Conservation (phyloP, 2,113 vertebrate species). For the Erythrocebus patas region DNA sequence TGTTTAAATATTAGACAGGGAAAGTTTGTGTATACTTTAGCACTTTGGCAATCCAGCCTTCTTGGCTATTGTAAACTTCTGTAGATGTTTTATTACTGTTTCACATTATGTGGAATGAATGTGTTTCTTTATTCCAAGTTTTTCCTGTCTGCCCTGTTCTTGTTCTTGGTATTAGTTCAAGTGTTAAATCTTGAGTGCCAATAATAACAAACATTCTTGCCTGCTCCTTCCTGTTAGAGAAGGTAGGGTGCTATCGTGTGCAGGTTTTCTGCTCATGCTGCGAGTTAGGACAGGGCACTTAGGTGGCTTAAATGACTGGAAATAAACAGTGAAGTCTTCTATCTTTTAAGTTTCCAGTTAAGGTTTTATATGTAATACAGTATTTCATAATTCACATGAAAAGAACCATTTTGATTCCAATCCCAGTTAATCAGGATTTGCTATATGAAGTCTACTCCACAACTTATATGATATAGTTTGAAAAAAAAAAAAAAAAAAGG, state of each 20-base stretch:
- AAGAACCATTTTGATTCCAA: background rate
- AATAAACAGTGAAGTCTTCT: background rate
- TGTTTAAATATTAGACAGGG: conserved; percentile 21
- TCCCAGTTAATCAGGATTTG: background rate
- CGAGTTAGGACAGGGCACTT: background rate
- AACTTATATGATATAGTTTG: background rate
- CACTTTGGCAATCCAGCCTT: background rate
- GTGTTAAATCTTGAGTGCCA: conserved; percentile 3
- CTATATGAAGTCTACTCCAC: background rate
- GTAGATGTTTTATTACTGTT: conserved; percentile 7
- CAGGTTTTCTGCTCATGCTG: background rate
- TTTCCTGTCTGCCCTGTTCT: conserved; percentile 10
- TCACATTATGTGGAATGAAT: conserved; percentile 40
- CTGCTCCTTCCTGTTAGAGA: background rate
- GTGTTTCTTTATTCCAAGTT: conserved; percentile 31
- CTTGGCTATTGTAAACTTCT: conserved; percentile 4
- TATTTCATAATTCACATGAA: background rate
- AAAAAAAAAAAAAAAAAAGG: background rate
- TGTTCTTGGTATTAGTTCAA: conserved; percentile 54
- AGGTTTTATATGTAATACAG: background rate
- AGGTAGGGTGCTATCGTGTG: background rate
- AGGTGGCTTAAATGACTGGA: background rate
- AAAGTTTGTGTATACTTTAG: background rate
- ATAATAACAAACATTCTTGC: conserved; percentile 6
- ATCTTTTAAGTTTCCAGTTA: background rate